Evolutionary conservation across 1,140 invertebrate genomes (phyloP), one percentile per base, ranked within the genome.

Genomic region (Danaus plexippus): DNA sequence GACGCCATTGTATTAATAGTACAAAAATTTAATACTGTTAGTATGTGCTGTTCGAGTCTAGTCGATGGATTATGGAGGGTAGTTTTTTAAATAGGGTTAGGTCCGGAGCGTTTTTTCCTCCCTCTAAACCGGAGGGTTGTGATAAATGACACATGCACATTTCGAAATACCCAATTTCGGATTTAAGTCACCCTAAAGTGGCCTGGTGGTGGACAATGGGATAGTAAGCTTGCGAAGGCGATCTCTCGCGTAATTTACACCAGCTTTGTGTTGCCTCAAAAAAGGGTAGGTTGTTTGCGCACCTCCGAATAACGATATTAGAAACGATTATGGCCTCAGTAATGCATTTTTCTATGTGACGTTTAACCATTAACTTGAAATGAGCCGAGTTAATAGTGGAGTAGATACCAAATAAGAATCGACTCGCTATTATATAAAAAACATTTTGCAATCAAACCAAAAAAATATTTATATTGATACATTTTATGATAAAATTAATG

Each of bases 61-160:
- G 73, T 71, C 57, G 59, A 47, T 65, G 82, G 83, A 85, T 86
- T 86, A 86, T 70, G 60, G 63, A 67, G 77, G 77, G 76, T 76
- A 60, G 76, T 72, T 85, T 87, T 86, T 87, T 85, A 82, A 87
- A 87, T 79, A 84, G 79, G 81, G 80, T 80, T 83, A 83, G 70
- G 50, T 56, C 58, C 57, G 57, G 43, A 47, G 54, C 50, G 57
- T 67, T 81, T 79, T 81, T 80, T 77, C 67, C 68, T 65, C 66
- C 64, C 67, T 46, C 55, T 59, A 62, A 57, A 67, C 59, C 63
- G 66, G 71, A 75, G 80, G 83, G 73, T 78, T 63, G 82, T 88
- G 85, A 88, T 87, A 87, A 88, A 88, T 87, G 87, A 87, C 85
- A 87, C 85, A 87, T 88, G 87, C 83, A 85, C 83, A 85, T 87